Conservation (phyloP, 1,140 invertebrate genomes). For the Drosophila varians region DNA sequence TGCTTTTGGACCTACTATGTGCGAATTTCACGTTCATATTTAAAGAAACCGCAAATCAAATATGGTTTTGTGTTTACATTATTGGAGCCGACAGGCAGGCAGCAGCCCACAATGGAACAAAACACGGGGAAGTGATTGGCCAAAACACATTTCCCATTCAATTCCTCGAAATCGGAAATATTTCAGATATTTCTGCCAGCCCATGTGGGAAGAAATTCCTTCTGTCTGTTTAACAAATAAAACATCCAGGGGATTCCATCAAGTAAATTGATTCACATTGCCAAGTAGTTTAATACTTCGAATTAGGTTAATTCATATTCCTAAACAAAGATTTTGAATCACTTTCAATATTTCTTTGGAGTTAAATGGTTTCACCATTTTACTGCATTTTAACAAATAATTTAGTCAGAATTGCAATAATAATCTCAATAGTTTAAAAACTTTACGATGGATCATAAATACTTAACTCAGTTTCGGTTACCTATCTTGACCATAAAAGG, state of each 20-base stretch:
- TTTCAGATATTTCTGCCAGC: constrained; percentile 1
- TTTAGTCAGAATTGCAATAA: constrained; percentile 5
- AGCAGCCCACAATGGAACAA: constrained; percentile 31
- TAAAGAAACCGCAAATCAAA: constrained; percentile 28
- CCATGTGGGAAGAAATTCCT: constrained; percentile 2
- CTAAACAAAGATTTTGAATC: not conserved
- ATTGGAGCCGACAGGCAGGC: constrained; percentile 5
- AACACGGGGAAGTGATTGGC: constrained; percentile 26
- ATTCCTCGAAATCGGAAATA: constrained; percentile 29
- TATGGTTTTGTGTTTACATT: constrained; percentile 27
- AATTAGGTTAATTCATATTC: not conserved
- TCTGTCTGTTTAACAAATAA: not conserved
- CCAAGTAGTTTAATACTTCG: not conserved
- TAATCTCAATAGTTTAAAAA: not conserved
- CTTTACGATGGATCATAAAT: constrained; percentile 42
- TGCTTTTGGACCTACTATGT: constrained; percentile 10
- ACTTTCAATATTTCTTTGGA: no score
- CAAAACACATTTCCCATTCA: constrained; percentile 12
- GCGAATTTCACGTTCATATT: constrained; percentile 34
- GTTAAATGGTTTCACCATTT: not conserved
- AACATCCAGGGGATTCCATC: constrained; percentile 11
- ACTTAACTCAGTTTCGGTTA: constrained; percentile 9
- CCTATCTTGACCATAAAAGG: constrained; percentile 47
- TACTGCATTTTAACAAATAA: not conserved
- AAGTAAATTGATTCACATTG: not conserved